Percentiles rank a stretch among this genome's conserved stretches.
Conservation (phyloP, 2,797 vertebrate genomes). For the Malacoctenus gilli region DNA sequence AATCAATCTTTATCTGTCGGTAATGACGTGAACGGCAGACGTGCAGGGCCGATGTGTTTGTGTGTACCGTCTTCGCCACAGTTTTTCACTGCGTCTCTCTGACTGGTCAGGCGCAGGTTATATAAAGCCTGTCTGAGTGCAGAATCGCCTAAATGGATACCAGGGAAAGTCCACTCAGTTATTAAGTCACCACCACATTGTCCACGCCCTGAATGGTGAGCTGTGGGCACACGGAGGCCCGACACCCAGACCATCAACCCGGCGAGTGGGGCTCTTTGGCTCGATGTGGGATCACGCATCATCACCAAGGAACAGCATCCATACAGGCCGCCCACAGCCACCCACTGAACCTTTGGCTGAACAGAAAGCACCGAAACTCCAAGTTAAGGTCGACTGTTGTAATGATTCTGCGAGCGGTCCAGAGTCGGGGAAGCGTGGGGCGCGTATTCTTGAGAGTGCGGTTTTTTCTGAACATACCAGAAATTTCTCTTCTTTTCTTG, state of each 20-base stretch:
- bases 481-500: no score
- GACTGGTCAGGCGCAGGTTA: constrained; percentile 47
- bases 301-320: constrained; percentile 26
- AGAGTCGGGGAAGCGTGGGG: no score
- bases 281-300: constrained; percentile 37
- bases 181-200: constrained; percentile 75
- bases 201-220: constrained; percentile 72
- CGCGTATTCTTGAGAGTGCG: no score
- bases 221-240: constrained; percentile 39
- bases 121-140: constrained; percentile 53
- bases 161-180: constrained; percentile 67
- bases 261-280: constrained; percentile 37
- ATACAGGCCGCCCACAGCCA: constrained; percentile 1
- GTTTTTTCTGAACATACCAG: no score
- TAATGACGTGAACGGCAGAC: no score
- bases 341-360: neutral
- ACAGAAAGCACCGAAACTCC: neutral
- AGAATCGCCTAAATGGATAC: constrained; percentile 69
- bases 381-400: no score
- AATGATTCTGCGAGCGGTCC: no score
- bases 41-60: no score
- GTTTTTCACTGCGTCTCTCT: constrained; percentile 19
- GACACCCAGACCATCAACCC: constrained; percentile 55
- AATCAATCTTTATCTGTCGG: no score
- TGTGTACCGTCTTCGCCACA: constrained; percentile 19